phyloP scores from a whole-genome alignment of 2,797 vertebrate genomes.

The Diglossa cyanea region DNA sequence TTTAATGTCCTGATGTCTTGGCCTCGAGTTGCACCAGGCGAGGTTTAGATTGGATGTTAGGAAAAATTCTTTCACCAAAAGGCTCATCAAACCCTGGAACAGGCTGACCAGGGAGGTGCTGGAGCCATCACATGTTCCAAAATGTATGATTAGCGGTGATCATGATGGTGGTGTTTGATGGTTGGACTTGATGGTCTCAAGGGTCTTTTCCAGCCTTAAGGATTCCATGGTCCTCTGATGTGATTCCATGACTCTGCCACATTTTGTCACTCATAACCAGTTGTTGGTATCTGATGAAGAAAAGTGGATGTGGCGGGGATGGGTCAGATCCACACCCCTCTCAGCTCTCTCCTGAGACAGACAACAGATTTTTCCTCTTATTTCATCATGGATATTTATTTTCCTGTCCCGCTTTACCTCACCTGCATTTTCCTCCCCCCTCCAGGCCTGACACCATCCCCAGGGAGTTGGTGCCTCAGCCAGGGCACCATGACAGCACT shows the following conservation, averaged over 20 bases:
- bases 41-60: background rate
- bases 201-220: background rate
- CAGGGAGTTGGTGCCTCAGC: background rate
- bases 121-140: background rate
- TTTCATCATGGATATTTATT: background rate
- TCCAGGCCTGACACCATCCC: background rate
- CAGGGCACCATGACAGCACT: background rate
- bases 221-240: background rate
- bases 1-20: background rate
- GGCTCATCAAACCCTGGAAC: too few species aligned
- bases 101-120: background rate
- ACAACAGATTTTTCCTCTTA: background rate
- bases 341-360: background rate
- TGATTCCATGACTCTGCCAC: background rate
- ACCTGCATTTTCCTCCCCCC: background rate
- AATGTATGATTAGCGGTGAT: fast-evolving
- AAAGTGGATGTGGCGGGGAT: fast-evolving
- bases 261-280: background rate
- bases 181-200: background rate
- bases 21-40: background rate
- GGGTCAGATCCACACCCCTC: background rate
- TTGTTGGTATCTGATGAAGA: background rate
- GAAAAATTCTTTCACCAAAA: background rate
- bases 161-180: background rate
- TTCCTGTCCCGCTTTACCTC: background rate